Percentiles rank a stretch among this genome's conserved stretches.
Conservation (phyloP, 2,113 vertebrate species). For the Ammodytes dubius region DNA sequence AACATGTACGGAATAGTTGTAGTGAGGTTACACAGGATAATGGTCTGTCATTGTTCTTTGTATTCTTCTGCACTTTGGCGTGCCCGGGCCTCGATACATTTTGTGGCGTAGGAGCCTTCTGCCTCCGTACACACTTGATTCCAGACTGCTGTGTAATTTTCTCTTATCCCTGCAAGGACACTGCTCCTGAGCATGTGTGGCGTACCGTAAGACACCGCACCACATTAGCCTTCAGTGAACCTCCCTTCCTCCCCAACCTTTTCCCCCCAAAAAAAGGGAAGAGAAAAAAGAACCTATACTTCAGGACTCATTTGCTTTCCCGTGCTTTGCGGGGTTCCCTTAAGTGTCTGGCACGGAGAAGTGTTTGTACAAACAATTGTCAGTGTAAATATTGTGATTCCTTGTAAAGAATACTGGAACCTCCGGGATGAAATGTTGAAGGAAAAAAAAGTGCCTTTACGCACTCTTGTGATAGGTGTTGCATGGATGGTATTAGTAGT, state of each 20-base stretch:
- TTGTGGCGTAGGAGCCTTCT: constrained; percentile 39
- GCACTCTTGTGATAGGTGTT: not conserved
- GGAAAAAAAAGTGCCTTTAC: not conserved
- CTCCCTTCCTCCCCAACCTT: constrained; percentile 25
- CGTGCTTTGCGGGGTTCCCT: constrained; percentile 47
- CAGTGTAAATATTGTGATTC: not conserved
- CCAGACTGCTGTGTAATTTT: constrained; percentile 65
- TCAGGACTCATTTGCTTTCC: constrained; percentile 65
- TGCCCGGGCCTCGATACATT: constrained; percentile 13
- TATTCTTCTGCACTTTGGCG: constrained; percentile 37
- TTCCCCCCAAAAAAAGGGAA: constrained; percentile 18
- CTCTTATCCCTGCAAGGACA: constrained; percentile 48
- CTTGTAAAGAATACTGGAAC: not conserved
- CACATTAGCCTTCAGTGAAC: constrained; percentile 59
- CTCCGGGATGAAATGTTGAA: not conserved
- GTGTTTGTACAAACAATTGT: constrained; percentile 4
- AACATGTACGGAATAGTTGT: constrained; percentile 3
- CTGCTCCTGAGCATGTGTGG: constrained; percentile 53
- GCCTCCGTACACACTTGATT: constrained; percentile 53
- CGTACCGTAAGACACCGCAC: constrained; percentile 49
- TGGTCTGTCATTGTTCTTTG: constrained; percentile 40
- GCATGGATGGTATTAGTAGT: not conserved
- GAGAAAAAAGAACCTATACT: constrained; percentile 47
- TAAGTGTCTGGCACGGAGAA: not conserved
- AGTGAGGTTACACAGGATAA: constrained; percentile 2